Evolutionary conservation across 2,113 vertebrate species (phyloP), one percentile per base, ranked within the genome.

Genomic region (Eonycteris spelaea): DNA sequence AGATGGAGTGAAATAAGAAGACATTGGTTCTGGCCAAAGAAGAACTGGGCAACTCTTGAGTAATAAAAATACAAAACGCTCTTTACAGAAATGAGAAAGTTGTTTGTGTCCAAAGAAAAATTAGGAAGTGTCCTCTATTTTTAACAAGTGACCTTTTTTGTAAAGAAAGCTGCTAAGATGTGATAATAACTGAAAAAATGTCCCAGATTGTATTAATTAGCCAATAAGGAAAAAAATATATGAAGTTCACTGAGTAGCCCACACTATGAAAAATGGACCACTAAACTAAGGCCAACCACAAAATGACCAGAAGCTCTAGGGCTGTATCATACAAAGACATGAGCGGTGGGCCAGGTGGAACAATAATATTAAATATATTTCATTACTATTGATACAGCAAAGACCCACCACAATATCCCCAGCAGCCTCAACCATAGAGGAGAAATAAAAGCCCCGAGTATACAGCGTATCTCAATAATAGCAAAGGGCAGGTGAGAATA

Each of bases 101-200:
- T 43, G 10, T 45, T 82, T 30, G 57, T n/a, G 10, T 65, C 40
- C 78, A 83, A 12, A 33, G 3, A 84, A 78, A 91, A 90, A 67
- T 30, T 10, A 12, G 28, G 16, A 75, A 84, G 26, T 9, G 16
- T 45, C n/a, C 22, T 6, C 2, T 40, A 35, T 77, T 88, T 67
- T 94, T 84, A 95, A 61, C 15, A 57, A 59, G 15, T 35, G 59
- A 3, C n/a, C 79, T 65, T 1, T 26, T 3, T 33, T 15, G 1
- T 24, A 70, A 90, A n/a, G 28, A 75, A 97, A 85, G 7, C 40
- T 85, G 55, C 40, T 82, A 75, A 40, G 33, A 61, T n/a, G 57
- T 65, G 6, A 51, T 38, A 63, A 93, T 45, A 93, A 67, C 30
- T 67, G 68, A 86, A 48, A 94, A 84, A 87, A 88, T n/a, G 55